Evolutionary conservation across 1,140 invertebrate species (phyloP), one percentile per base, ranked within the genome.

Genomic region (Alviniconcha marisindica): DNA sequence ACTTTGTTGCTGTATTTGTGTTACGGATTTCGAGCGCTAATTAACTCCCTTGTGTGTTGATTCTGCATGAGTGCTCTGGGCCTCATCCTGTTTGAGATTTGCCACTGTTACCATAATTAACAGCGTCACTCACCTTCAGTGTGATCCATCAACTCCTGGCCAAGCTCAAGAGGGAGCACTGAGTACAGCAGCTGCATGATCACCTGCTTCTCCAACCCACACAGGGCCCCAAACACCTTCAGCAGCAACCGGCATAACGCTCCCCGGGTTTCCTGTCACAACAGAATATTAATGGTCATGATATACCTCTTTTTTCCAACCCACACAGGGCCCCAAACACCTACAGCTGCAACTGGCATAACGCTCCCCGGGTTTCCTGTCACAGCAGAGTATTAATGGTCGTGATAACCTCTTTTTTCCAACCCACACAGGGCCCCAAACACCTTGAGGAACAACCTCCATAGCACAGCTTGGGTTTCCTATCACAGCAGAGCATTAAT

Each of bases 401-500:
- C n/a, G n/a, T n/a, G n/a, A n/a, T n/a, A n/a, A n/a, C n/a, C n/a
- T n/a, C n/a, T n/a, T n/a, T 95, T 94, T 92, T 98, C 97, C 80
- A 98, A 93, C 69, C 95, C 95, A 91, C 97, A 97, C 95, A 98
- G 96, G 73, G 96, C 95, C 63, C 96, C 96, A 93, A 98, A 98
- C 24, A 96, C 96, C 94, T 97, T 94, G 74, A 98, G 93, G 48
- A 98, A 93, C 0, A 96, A 93, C 84, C 96, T 95, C 83, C 97
- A 95, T 85, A 98, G 96, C 0, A 95, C 95, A 95, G 96, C 96
- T 87, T 97, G 94, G 3, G 96, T 95, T 93, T 98, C 91, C 91
- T 91, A 84, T 14, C 85, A 88, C 74, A 54, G 83, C 33, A 48
- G 63, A n/a, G n/a, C n/a, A n/a, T n/a, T n/a, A n/a, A n/a, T n/a